Evolutionary conservation across 2,797 vertebrate genomes (phyloP).

Genomic region (Hephaestus fuliginosus): DNA sequence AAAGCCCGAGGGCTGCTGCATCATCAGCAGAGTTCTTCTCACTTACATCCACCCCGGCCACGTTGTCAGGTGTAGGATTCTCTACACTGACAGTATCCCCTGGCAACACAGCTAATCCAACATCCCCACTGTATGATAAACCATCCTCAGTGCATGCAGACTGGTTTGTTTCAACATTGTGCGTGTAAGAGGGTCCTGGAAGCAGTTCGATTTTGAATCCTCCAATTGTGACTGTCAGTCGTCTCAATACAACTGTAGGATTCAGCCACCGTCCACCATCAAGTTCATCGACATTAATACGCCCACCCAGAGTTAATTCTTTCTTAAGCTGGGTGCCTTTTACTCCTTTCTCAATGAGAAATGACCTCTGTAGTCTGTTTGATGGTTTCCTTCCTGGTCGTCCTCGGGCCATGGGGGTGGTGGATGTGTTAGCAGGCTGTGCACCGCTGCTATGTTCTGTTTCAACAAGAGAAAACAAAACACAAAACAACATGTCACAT

Average conservation of each 20-base stretch:
- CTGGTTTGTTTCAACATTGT: slow-evolving; percentile 57
- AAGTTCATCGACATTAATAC: slow-evolving; percentile 76
- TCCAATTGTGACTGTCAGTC: slow-evolving; percentile 88
- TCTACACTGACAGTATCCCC: slow-evolving; percentile 58
- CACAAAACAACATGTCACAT: background rate
- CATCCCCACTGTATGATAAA: slow-evolving; percentile 54
- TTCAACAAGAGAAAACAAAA: slow-evolving; percentile 31
- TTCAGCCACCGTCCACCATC: slow-evolving; percentile 79
- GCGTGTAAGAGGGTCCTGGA: slow-evolving; percentile 83
- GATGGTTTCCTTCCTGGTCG: slow-evolving; percentile 82
- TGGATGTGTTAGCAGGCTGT: slow-evolving; percentile 78
- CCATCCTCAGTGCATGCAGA: slow-evolving; percentile 66
- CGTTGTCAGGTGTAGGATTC: slow-evolving; percentile 59
- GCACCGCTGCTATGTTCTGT: slow-evolving; percentile 87
- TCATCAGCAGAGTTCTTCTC: slow-evolving; percentile 67
- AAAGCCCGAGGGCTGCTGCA: slow-evolving; percentile 72
- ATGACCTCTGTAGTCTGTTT: slow-evolving; percentile 82
- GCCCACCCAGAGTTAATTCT: slow-evolving; percentile 77
- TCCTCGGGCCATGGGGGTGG: slow-evolving; percentile 80
- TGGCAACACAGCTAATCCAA: slow-evolving; percentile 65
- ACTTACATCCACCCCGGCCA: slow-evolving; percentile 42
- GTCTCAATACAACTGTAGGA: slow-evolving; percentile 83
- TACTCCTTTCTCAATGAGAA: slow-evolving; percentile 77
- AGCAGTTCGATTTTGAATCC: slow-evolving; percentile 88
- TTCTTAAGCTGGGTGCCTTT: slow-evolving; percentile 72